Base-by-base conservation (phyloP, 1,140 invertebrate genomes). In the Galleria mellonella region DNA sequence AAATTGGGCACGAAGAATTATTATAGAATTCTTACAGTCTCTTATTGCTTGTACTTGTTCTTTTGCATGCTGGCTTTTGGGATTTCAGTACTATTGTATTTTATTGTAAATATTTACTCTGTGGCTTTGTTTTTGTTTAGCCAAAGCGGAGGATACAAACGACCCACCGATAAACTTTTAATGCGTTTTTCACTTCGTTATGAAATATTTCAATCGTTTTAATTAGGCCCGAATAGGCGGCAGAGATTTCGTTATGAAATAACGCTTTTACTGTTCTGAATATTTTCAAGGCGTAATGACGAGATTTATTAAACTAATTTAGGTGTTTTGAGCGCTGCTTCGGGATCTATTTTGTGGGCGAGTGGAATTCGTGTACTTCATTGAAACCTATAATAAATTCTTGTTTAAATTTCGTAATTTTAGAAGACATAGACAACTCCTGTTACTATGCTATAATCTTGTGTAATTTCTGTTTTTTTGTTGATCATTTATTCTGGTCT, bases 121-220 rank as follows among this genome's bases (percentile, higher is more conserved):
- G 50, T 58, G 51, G 42, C 57, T 45, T 52, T 68, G 57, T 62
- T 60, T 45, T 62, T 55, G 57, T 59, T 57, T 52, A 29, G 27
- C 43, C 40, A 39, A 23, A 23, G 40, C 32, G 28, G 51, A 48
- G 42, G 48, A 40, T 43, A 13, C 17, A 23, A 23, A 23, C 47
- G 45, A 36, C 50, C 49, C 40, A 17, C 41, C 58, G 66, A 64
- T 66, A 76, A 76, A 76, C 67, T 76, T 76, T 76, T 76, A 76
- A 76, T 72, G 65, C 60, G 67, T 72, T 73, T 76, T 76, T 72
- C 70, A 76, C 65, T 76, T 72, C 55, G 68, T 71, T 72, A 67
- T 62, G 58, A 68, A 73, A 62, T 68, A 70, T 75, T 72, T 69
- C 56, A 69, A 71, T 72, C 64, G 64, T 58, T 55, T 63, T 72